Percentiles rank a stretch among this genome's conserved stretches.
These are phyloP conservation scores for Coreius guichenoti DNA, from an alignment of 2,797 vertebrate species.

Conservation along the genomic window DNA sequence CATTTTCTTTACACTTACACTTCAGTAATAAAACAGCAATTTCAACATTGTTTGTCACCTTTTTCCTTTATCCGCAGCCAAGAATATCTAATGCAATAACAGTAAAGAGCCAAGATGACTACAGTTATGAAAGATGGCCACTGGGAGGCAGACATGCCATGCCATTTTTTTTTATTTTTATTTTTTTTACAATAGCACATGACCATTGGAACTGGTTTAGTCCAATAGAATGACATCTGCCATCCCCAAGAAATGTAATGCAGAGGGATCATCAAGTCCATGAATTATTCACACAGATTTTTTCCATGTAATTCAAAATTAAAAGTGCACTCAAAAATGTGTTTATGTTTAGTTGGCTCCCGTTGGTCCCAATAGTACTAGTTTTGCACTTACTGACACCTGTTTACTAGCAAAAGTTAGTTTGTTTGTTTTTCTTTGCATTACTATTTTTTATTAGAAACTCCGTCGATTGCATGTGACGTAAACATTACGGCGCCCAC, in stretches of 20 bases:
- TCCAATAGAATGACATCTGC: background rate
- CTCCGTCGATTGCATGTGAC: too few species aligned
- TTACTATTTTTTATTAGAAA: too few species aligned
- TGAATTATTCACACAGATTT: background rate
- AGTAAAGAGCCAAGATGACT: background rate
- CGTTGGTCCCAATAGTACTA: too few species aligned
- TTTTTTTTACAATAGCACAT: background rate
- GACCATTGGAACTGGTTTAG: background rate
- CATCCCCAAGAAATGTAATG: background rate
- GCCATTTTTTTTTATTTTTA: background rate
- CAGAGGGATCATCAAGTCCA: background rate
- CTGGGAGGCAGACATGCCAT: constrained; percentile 10
- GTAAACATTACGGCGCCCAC: too few species aligned
- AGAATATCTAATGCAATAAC: background rate
- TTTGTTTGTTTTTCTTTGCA: background rate
- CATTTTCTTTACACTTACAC: background rate
- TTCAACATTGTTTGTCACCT: background rate
- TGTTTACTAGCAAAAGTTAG: background rate
- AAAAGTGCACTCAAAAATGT: too few species aligned
- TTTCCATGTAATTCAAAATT: background rate
- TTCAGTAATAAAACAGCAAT: constrained; percentile 13
- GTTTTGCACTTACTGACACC: background rate
- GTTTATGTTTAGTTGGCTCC: background rate
- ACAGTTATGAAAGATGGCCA: background rate
- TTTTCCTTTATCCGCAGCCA: background rate